A percentile compares a stretch with the other conserved stretches of the same genome.
Evolutionary conservation across 1,140 invertebrate species (phyloP).

Genomic region (Acarapis woodi): DNA sequence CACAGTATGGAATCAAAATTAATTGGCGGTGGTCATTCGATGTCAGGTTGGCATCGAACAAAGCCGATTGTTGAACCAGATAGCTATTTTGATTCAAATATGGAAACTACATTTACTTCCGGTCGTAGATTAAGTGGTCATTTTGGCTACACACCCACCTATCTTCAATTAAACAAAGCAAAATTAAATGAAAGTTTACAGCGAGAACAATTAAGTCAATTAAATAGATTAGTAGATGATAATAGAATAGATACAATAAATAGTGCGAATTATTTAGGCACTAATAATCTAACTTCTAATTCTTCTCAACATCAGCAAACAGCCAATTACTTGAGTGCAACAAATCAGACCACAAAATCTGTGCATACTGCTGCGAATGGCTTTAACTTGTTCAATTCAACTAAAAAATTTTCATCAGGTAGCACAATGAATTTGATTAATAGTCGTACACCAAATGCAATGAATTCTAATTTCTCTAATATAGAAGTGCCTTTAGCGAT

Average conservation of each 20-base stretch:
- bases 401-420: neutral
- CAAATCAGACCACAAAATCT: neutral
- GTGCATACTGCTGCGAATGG: neutral
- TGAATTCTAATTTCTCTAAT: neutral
- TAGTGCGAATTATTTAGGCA: neutral
- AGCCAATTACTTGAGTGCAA: neutral
- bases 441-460: neutral
- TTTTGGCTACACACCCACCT: neutral
- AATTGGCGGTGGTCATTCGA: no score
- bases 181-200: neutral
- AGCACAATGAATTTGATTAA: neutral
- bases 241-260: neutral
- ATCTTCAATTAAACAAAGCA: neutral
- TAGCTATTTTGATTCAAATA: neutral
- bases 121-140: neutral
- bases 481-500: slow-evolving; percentile 14
- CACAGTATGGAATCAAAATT: no score
- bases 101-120: neutral
- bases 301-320: neutral
- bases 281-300: neutral
- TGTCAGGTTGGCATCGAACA: no score
- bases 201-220: neutral
- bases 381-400: neutral
- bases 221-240: neutral
- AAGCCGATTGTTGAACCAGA: neutral